Base-by-base conservation (phyloP, 2,797 vertebrate species). In the Pygocentrus nattereri region DNA sequence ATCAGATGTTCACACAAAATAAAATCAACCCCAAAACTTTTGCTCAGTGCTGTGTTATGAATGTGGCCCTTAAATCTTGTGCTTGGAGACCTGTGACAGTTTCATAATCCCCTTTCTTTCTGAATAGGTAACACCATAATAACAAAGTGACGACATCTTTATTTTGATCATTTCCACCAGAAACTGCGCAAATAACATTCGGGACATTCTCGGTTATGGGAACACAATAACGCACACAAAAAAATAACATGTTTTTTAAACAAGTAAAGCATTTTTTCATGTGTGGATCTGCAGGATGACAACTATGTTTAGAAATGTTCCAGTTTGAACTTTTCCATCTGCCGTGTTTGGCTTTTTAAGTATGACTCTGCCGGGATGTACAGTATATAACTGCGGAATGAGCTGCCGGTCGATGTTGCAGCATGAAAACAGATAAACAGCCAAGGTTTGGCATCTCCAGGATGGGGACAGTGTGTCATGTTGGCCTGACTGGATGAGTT, bases 241-340 rank as follows among this genome's bases (percentile, higher is more conserved):
- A 82, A 65, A 80, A 86, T 83, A 61, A 81, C 76, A 90, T 88
- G 86, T 88, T 90, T 88, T 85, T 65, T 85, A 80, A 90, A 83
- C 89, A 85, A 86, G 92, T 91, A 90, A 93, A 75, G 71, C 54
- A 21, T 82, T 79, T 90, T 86, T 90, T 92, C 87, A 87, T 90
- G 79, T 86, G 82, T 87, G 54, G 69, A 82, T 91, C 68, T 80
- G n/a, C 21, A 52, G 27, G 25, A 62, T 38, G 54, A 11, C 21
- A 2, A 69, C 52, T 82, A 78, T 82, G 74, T 85, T 80, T 74
- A 83, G 78, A 81, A 76, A 73, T 67, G 79, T 89, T 92, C 86
- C 85, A 89, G 86, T 89, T 90, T 86, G 83, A 89, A 88, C 82
- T 90, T 90, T 69, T 82, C 87, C 69, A 69, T 88, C 77, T 73